Base-by-base conservation (phyloP, 2,888 invertebrate species). In the Sesia apiformis region DNA sequence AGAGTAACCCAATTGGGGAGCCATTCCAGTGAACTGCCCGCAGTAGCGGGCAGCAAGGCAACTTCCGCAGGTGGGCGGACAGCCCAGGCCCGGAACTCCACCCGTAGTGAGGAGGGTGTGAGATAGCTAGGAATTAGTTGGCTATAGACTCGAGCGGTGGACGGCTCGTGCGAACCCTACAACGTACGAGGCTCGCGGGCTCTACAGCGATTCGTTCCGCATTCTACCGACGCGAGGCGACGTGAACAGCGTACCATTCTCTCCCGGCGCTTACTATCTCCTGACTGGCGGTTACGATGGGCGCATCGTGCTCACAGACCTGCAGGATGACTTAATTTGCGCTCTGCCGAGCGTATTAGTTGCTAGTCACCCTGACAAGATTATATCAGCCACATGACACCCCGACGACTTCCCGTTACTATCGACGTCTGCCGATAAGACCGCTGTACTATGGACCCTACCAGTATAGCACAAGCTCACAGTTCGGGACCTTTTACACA, bases 61-160 rank as follows among this genome's bases (percentile, higher is more conserved):
- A 23, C 2, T 23, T 23, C 2, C 23, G 1, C 23, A 23, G 23
- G 23, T 23, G 23, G 23, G 23, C 2, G 23, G 23, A 23, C 23
- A 23, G 23, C 23, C 23, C 23, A 1, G 23, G 23, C 23, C 23
- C 23, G 23, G 23, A 23, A 23, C 23, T 23, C n/a, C n/a, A n/a
- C n/a, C n/a, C n/a, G n/a, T n/a, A 1, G 2, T 23, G 23, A 23
- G 23, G 23, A 23, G 23, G 23, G 23, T 23, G 2, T 23, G 23
- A 23, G 23, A 23, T 23, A 23, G 23, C 23, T 23, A 23, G n/a
- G n/a, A n/a, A 99, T 0, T 94, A 97, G 0, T 92, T 98, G 3
- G 97, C 97, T 70, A 98, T 99, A 23, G 99, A 99, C 85, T 98
- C 98, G 0, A 97, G 97, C 39, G 99, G 99, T 3, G 80, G 98